Evolutionary conservation across 1,140 invertebrate species (phyloP).

Genomic region (Hypsibius dujardini): DNA sequence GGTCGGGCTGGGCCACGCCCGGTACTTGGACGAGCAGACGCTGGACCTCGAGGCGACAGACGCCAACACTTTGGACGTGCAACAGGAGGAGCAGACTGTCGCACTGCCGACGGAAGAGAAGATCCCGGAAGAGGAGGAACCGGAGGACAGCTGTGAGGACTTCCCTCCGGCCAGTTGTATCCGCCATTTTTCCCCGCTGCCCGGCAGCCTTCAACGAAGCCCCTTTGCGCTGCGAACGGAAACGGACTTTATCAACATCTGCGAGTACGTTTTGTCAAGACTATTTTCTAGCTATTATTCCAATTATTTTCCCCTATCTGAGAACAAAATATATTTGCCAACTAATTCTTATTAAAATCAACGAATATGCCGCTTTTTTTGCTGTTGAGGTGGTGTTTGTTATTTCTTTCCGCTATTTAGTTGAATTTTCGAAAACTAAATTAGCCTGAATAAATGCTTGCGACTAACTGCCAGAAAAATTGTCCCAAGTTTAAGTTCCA

Average conservation of each 20-base stretch:
- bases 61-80: too few relatives aligned
- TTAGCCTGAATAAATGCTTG: too few relatives aligned
- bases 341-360: neutral
- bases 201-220: neutral
- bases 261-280: neutral
- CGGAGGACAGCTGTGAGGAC: constrained; percentile 6
- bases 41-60: too few relatives aligned
- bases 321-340: neutral
- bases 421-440: too few relatives aligned
- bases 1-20: too few relatives aligned
- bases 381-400: neutral
- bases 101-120: too few relatives aligned
- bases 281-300: neutral
- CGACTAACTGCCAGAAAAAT: too few relatives aligned
- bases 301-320: neutral
- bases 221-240: constrained; percentile 4
- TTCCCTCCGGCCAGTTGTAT: constrained; percentile 4
- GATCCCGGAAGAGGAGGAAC: neutral
- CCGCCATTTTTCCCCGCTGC: neutral
- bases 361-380: neutral
- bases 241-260: neutral
- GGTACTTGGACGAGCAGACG: too few relatives aligned
- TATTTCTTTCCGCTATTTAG: neutral
- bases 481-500: too few relatives aligned
- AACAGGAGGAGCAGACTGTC: too few relatives aligned